phyloP scores from a whole-genome alignment of 2,797 vertebrate genomes.

The Falco cherrug region DNA sequence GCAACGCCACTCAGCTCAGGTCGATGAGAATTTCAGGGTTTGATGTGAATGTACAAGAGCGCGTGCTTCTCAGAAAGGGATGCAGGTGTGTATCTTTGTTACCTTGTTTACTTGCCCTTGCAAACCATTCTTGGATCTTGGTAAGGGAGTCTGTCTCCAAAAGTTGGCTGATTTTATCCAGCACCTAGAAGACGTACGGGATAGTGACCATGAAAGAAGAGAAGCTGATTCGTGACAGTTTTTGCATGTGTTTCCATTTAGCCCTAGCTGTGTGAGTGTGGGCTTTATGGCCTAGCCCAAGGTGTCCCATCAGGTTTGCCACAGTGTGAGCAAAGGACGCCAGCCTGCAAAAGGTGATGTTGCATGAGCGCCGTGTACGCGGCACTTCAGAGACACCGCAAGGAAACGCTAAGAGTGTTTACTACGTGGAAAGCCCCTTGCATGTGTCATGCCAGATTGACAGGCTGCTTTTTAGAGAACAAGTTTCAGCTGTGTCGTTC shows the following conservation, averaged over 20 bases:
- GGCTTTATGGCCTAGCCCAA: not conserved
- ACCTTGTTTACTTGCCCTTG: constrained; percentile 61
- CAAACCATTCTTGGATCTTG: constrained; percentile 65
- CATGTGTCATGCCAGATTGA: no score
- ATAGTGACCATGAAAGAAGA: no score
- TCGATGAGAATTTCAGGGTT: not conserved
- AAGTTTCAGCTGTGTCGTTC: not conserved
- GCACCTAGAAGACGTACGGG: constrained; percentile 54
- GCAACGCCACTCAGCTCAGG: not conserved
- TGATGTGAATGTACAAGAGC: fast-evolving
- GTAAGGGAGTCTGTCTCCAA: constrained; percentile 67
- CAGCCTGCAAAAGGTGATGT: not conserved
- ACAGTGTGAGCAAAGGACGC: not conserved
- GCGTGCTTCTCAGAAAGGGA: not conserved
- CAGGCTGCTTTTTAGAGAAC: not conserved
- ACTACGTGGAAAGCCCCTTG: not conserved
- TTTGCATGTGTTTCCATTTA: not conserved
- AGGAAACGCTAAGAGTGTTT: not conserved
- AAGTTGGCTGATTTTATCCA: constrained; percentile 63
- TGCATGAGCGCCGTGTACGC: fast-evolving
- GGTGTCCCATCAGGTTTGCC: not conserved
- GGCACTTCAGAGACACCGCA: not conserved
- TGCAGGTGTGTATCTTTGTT: not conserved
- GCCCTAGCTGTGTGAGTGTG: not conserved
- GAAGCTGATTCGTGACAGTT: not conserved